Conservation (phyloP, 1,140 invertebrate species). For the Calycopis cecrops region DNA sequence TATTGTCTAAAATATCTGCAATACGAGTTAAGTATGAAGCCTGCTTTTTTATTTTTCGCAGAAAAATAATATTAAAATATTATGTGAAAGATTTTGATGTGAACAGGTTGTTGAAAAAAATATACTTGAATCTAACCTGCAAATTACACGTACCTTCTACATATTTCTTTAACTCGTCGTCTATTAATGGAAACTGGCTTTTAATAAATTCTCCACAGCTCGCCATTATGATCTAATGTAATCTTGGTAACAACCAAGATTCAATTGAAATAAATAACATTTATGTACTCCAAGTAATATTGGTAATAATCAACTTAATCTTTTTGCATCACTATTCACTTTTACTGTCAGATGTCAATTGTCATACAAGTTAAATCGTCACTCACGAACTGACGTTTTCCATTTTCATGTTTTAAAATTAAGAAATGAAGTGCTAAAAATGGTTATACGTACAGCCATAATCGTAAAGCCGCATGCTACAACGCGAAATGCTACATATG, state of each 20-base stretch:
- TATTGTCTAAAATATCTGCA: conserved; percentile 83
- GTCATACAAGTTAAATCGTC: too few relatives aligned
- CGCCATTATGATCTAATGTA: conserved; percentile 76
- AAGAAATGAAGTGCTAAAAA: too few relatives aligned
- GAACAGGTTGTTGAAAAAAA: background rate
- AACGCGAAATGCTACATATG: too few relatives aligned
- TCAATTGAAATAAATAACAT: conserved; percentile 9
- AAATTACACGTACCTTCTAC: conserved; percentile 82
- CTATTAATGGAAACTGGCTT: conserved; percentile 89
- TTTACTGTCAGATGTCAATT: too few relatives aligned
- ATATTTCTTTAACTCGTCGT: conserved; percentile 92
- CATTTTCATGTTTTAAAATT: too few relatives aligned
- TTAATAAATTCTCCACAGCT: conserved; percentile 84
- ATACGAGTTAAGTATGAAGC: conserved; percentile 16
- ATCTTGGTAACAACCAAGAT: conserved; percentile 49
- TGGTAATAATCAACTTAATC: conserved; percentile 2
- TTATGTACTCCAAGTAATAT: background rate
- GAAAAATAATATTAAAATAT: background rate
- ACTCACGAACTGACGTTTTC: too few relatives aligned
- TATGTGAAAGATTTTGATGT: too few relatives aligned
- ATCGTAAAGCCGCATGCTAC: too few relatives aligned
- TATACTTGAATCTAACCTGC: conserved; percentile 51
- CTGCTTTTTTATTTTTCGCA: background rate
- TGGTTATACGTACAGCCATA: too few relatives aligned
- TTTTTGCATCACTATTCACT: too few relatives aligned